Conservation (phyloP, 2,888 invertebrate species). For the Lithophane ornitopus region DNA sequence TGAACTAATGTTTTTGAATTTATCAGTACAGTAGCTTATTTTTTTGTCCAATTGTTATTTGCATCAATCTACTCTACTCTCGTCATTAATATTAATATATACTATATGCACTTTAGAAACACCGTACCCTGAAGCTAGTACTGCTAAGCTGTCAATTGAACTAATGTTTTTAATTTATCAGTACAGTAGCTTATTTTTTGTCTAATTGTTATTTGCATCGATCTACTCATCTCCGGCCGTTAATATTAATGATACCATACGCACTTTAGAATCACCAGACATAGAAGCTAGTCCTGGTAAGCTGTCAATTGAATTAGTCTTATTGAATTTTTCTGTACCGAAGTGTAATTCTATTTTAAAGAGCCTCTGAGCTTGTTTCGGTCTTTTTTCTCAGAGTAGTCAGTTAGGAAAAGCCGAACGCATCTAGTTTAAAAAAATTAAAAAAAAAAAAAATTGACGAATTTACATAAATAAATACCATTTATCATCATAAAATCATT, state of each 20-base stretch:
- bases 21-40: not conserved
- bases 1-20: not conserved
- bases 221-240: too few relatives aligned
- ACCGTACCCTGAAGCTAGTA: too few relatives aligned
- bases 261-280: not conserved
- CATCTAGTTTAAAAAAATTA: too few relatives aligned
- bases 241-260: not conserved
- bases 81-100: not conserved
- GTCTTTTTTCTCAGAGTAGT: too few relatives aligned
- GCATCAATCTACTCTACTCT: not conserved
- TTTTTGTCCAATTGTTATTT: not conserved
- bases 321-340: too few relatives aligned
- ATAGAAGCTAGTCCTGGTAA: slow-evolving; percentile 8
- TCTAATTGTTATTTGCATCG: not conserved
- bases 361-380: too few relatives aligned
- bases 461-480: not conserved
- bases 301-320: not conserved
- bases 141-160: slow-evolving; percentile 7
- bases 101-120: not conserved
- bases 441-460: too few relatives aligned
- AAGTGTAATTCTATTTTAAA: not conserved
- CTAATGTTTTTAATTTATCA: not conserved
- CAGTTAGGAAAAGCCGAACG: too few relatives aligned
- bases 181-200: not conserved
- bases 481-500: too few relatives aligned